Percentiles rank a stretch among this genome's conserved stretches.
phyloP scores from a whole-genome alignment of 1,140 invertebrate genomes.

The Eufriesea mexicana region DNA sequence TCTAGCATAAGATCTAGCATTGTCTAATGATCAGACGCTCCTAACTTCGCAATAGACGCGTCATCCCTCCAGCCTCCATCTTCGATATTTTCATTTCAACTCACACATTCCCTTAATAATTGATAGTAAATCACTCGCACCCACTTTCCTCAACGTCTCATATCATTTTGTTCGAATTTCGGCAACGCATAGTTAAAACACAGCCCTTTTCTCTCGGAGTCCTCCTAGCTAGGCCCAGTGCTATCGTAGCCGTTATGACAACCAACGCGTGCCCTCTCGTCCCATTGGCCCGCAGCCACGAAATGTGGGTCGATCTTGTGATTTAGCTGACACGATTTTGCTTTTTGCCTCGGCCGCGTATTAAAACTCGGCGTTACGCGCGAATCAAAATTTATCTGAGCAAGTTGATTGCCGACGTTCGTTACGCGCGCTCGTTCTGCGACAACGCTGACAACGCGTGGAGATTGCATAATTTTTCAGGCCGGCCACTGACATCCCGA shows the following conservation, averaged over 20 bases:
- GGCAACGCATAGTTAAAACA: background rate
- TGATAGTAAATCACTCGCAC: no score
- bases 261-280: background rate
- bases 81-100: no score
- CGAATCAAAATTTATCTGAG: background rate
- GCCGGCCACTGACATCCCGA: background rate
- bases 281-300: no score
- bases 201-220: background rate
- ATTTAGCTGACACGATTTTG: conserved; percentile 8
- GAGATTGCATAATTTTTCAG: conserved; percentile 15
- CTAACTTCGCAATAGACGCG: no score
- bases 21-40: no score
- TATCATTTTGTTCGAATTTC: background rate
- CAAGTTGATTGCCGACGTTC: background rate
- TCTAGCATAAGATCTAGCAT: no score
- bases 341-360: no score
- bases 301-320: background rate
- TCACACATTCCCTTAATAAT: no score
- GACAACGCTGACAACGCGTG: background rate
- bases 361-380: background rate
- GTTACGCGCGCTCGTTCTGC: background rate
- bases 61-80: no score
- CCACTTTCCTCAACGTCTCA: no score
- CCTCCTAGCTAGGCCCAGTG: background rate
- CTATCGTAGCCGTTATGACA: conserved; percentile 1